Base-by-base conservation (phyloP, 2,113 vertebrate species). In the Dipodomys ordii region DNA sequence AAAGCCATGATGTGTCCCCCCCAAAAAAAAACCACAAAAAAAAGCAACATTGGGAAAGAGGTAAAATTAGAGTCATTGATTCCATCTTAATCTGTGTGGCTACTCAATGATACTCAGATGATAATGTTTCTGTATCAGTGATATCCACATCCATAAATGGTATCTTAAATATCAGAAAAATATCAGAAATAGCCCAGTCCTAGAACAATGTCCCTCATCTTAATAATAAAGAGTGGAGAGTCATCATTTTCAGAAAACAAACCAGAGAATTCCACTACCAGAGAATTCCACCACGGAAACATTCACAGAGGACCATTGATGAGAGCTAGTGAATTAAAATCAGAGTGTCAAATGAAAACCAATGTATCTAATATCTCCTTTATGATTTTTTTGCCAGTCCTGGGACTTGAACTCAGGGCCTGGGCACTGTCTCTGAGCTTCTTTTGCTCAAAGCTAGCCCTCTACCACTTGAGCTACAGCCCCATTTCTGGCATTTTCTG, bases 301-400 rank as follows among this genome's bases (percentile, higher is more conserved):
- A 76, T 44, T 35, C 1, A 5, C 0, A 3, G 15, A 0, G 5
- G 4, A 32, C 4, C 22, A 4, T 0, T 25, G 23, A 2, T 22
- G 3, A 39, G 22, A 76, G 44, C 11, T 15, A 62, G 28, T 49
- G 11, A 46, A 39, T 2, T 35, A 46, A 57, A 71, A 30, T 5
- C 0, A 68, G 20, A 28, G 6, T 23, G 11, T 13, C 2, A 65
- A 57, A 57, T 57, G 53, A 57, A 57, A 57, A 57, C 15, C 12
- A 57, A 57, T 57, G 53, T 57, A 18, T 57, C 4, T 57, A 57
- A 4, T 57, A 18, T 57, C 53, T 57, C 4, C 15, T 57, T 57
- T 16, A 57, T 19, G 53, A 57, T 57, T 57, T 57, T 57, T 57
- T 57, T 57, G 53, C 15, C 53, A 16, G 53, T 57, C 53, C 53